A percentile compares a stretch with the other conserved stretches of the same genome.
Evolutionary conservation across 2,888 invertebrate species (phyloP).

Genomic region (Dione vanillae): DNA sequence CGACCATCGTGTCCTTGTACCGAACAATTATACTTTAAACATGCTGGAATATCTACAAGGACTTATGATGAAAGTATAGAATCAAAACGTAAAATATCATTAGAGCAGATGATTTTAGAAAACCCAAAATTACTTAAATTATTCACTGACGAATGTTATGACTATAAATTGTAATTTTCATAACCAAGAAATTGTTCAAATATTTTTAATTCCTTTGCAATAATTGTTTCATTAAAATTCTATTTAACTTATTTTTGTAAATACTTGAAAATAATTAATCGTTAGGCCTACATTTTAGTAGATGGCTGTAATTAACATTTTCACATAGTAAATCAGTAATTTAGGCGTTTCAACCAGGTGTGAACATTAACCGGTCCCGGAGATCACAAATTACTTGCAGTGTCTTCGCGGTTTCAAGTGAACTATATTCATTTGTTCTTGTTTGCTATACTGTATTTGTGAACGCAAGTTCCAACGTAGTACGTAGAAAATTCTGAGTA

Average conservation of each 20-base stretch:
- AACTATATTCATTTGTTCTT: constrained; percentile 70
- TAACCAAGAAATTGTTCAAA: not conserved
- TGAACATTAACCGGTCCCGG: constrained; percentile 54
- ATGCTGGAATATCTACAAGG: constrained; percentile 27
- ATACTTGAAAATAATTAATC: constrained; percentile 1
- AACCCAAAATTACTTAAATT: constrained; percentile 69
- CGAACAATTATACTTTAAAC: constrained; percentile 43
- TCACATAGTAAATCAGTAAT: constrained; percentile 28
- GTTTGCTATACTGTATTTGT: constrained; percentile 62
- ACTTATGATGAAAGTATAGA: constrained; percentile 48
- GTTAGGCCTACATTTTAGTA: constrained; percentile 16
- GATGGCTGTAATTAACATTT: constrained; percentile 30
- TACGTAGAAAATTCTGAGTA: constrained; percentile 36
- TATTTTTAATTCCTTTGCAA: not conserved
- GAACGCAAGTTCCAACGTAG: constrained; percentile 55
- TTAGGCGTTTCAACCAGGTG: constrained; percentile 52
- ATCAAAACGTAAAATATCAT: constrained; percentile 59
- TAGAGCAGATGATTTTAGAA: constrained; percentile 58
- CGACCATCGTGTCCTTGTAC: constrained; percentile 60
- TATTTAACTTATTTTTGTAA: not conserved
- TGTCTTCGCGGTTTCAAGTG: constrained; percentile 65
- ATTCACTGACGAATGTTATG: constrained; percentile 71
- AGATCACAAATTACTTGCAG: constrained; percentile 66
- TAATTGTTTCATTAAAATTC: not conserved
- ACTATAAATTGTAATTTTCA: constrained; percentile 55